phyloP scores from a whole-genome alignment of 35 echinoderm and acorn worm genomes.

The Hemicentrotus pulcherrimus region DNA sequence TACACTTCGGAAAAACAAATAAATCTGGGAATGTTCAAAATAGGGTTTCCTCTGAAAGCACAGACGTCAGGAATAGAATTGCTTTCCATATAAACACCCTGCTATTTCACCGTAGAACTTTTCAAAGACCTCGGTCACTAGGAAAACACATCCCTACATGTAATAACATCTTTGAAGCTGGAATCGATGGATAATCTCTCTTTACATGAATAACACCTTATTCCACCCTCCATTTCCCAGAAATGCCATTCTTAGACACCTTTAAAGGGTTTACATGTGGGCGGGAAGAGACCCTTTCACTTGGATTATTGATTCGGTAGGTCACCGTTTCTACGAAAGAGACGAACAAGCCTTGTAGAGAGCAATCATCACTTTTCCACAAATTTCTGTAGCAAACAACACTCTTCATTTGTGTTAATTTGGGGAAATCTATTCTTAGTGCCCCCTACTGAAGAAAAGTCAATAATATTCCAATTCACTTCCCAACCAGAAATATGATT shows the following conservation, averaged over 20 bases:
- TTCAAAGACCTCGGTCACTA: not conserved
- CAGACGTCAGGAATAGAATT: not conserved
- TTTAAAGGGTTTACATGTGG: not conserved
- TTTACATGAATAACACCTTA: not conserved
- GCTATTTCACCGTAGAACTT: not conserved
- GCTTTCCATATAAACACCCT: not conserved
- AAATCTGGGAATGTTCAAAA: no score
- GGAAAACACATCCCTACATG: no score
- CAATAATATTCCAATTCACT: not conserved
- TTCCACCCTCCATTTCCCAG: not conserved
- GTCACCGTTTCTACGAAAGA: not conserved
- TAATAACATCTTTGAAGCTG: not conserved
- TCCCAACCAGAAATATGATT: not conserved
- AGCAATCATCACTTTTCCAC: not conserved
- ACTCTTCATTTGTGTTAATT: not conserved
- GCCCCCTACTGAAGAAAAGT: not conserved
- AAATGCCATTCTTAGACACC: not conserved
- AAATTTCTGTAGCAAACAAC: not conserved
- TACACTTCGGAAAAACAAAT: no score
- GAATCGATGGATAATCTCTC: not conserved
- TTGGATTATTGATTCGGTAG: not conserved
- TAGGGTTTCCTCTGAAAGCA: not conserved
- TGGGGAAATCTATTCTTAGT: not conserved
- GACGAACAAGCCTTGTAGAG: not conserved
- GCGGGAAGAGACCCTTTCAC: not conserved